A percentile compares a stretch with the other conserved stretches of the same genome.
phyloP scores from a whole-genome alignment of 2,888 invertebrate species.

The Prenolepis imparis region DNA sequence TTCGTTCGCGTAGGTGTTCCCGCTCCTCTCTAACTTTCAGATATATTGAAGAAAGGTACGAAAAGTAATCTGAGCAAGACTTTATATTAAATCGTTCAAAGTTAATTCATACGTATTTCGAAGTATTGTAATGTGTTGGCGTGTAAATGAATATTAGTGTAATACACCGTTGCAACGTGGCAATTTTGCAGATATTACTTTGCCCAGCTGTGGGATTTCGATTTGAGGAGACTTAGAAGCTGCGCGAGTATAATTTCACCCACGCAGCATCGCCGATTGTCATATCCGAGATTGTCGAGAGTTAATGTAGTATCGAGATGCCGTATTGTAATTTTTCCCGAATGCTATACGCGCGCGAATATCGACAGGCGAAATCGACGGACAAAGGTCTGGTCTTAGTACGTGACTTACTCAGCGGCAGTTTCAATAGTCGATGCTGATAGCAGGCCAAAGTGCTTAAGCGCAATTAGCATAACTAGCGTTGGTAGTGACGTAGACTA shows the following conservation, averaged over 20 bases:
- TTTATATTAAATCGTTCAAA: conserved; percentile 27
- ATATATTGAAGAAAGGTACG: conserved; percentile 27
- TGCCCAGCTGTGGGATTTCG: conserved; percentile 25
- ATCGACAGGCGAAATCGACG: conserved; percentile 64
- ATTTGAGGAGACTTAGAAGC: conserved; percentile 33
- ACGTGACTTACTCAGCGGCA: conserved; percentile 68
- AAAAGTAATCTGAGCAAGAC: conserved; percentile 36
- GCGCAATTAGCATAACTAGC: conserved; percentile 84
- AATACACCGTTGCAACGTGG: conserved; percentile 39
- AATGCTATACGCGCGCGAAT: background rate
- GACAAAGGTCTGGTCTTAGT: conserved; percentile 65
- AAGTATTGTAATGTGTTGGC: conserved; percentile 7
- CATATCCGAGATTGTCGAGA: conserved; percentile 28
- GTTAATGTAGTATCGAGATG: conserved; percentile 3
- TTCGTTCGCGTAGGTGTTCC: conserved; percentile 43
- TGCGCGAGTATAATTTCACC: conserved; percentile 42
- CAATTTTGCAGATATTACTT: conserved; percentile 34
- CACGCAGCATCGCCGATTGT: conserved; percentile 42
- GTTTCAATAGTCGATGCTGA: conserved; percentile 63
- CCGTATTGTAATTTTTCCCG: conserved; percentile 3
- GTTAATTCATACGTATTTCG: conserved; percentile 50
- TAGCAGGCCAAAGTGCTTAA: conserved; percentile 81
- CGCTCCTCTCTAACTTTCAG: conserved; percentile 13
- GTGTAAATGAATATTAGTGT: conserved; percentile 57
- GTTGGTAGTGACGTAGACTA: conserved; percentile 83